Conservation (phyloP, 2,113 vertebrate genomes). For the Hyaena hyaena region DNA sequence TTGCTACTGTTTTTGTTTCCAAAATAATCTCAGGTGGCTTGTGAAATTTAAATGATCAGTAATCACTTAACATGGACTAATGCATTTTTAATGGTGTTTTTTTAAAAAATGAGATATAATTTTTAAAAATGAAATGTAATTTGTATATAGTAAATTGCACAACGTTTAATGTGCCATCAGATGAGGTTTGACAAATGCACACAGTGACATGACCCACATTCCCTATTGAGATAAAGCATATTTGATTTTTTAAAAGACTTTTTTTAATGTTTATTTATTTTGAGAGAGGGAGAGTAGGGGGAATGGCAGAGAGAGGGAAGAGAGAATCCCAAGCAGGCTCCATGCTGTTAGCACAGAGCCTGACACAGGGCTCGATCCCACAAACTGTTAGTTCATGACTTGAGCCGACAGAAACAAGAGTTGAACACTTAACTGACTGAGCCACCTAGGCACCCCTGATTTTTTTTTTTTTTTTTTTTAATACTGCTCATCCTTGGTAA, state of each 20-base stretch:
- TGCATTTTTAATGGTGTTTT: neutral
- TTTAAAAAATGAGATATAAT: too few species aligned
- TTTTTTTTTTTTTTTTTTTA: neutral
- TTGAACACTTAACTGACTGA: too few species aligned
- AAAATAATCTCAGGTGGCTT: neutral
- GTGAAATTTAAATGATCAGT: constrained; percentile 12
- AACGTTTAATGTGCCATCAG: neutral
- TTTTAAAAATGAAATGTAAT: neutral
- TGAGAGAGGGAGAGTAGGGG: too few species aligned
- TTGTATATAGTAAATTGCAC: neutral
- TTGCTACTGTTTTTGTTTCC: constrained; percentile 14
- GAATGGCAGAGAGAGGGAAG: too few species aligned
- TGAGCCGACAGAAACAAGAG: too few species aligned
- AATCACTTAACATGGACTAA: neutral
- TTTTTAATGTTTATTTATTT: neutral
- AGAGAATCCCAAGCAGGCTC: too few species aligned
- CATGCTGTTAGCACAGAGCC: too few species aligned
- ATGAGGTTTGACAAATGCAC: constrained; percentile 5
- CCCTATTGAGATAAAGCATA: neutral
- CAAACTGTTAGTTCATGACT: too few species aligned
- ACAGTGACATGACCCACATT: neutral
- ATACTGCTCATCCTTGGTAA: neutral
- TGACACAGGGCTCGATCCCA: too few species aligned
- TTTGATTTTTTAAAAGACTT: neutral
- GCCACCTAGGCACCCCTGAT: too few species aligned